phyloP scores from a whole-genome alignment of 2,797 vertebrate species.

The Chiloscyllium punctatum region DNA sequence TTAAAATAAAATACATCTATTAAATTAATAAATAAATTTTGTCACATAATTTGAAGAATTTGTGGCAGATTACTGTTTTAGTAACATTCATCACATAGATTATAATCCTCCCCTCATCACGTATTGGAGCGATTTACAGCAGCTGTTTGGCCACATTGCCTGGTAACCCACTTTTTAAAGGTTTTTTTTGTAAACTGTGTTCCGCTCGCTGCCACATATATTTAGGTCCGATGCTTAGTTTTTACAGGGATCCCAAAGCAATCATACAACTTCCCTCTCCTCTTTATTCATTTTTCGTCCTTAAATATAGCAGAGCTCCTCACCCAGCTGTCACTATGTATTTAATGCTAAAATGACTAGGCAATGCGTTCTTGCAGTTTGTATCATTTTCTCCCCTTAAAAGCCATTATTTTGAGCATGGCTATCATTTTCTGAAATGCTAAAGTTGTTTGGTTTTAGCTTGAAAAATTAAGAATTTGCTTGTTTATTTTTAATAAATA shows the following conservation, averaged over 20 bases:
- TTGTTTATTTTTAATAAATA: background rate
- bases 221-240: background rate
- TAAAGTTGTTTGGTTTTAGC: slow-evolving; percentile 1
- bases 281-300: background rate
- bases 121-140: background rate
- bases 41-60: background rate
- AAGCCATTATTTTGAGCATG: background rate
- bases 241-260: background rate
- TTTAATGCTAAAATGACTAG: background rate
- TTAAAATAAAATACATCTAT: background rate
- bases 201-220: background rate
- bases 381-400: background rate
- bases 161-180: background rate
- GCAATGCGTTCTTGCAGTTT: background rate
- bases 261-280: background rate
- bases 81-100: background rate
- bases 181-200: background rate
- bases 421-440: background rate
- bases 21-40: background rate
- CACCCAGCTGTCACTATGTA: background rate
- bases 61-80: background rate
- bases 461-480: background rate
- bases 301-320: background rate
- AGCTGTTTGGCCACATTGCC: background rate
- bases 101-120: background rate